Evolutionary conservation across 2,888 invertebrate species (phyloP), one percentile per base, ranked within the genome.

Genomic region (Drosophila paranaensis): DNA sequence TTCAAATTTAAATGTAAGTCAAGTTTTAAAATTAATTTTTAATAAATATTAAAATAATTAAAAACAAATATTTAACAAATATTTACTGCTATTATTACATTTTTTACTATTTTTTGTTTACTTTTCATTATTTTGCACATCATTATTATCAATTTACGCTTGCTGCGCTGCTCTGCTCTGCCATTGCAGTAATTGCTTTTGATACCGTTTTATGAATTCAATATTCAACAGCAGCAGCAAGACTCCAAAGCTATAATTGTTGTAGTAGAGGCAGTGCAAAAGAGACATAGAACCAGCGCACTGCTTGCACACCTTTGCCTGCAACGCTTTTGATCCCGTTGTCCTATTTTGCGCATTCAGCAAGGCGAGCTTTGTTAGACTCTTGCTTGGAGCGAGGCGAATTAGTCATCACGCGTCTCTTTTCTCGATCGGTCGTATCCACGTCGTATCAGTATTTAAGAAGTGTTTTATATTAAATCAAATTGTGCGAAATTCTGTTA

Each of bases 301-400:
- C 25, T 16, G 11, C 27, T 27, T 6, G 2, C 27, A 40, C 27
- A 11, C 39, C 11, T 27, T 11, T n/a, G 39, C 11, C 11, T 11
- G n/a, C 6, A 54, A 54, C 11, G 6, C 25, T n/a, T 39, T 27
- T 1, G 27, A 40, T 54, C n/a, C 54, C n/a, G 54, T 54, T 54
- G 16, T 25, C 39, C 37, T 27, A 27, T 6, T 14, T 14, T 27
- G 14, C 13, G 9, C n/a, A 39, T 27, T n/a, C 25, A 53, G 6
- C 39, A 25, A 53, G 10, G 9, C 3, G 20, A 50, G 11, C 50
- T 35, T 51, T 35, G 4, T 1, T 8, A 25, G n/a, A 13, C n/a
- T 8, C 37, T 10, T 8, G 25, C 51, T 14, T 27, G 39, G 14
- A 37, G 14, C 6, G 14, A 5, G n/a, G 25, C 1, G 39, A 53